phyloP scores from a whole-genome alignment of 2,888 invertebrate species.

The Yponomeuta evonymella region DNA sequence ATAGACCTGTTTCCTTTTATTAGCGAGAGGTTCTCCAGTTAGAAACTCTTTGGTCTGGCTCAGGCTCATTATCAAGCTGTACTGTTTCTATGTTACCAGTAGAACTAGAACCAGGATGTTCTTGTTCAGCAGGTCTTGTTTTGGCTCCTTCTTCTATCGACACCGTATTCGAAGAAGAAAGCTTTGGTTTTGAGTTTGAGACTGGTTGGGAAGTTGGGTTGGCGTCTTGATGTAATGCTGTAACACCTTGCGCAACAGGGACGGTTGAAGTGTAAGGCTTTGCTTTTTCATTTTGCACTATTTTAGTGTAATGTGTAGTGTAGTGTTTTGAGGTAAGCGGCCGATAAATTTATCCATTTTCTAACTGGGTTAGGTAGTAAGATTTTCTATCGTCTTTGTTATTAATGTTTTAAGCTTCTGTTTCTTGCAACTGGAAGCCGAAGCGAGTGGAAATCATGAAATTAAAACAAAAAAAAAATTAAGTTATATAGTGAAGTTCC shows the following conservation, averaged over 20 bases:
- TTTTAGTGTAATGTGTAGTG: background rate
- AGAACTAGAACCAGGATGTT: background rate
- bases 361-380: too few relatives aligned
- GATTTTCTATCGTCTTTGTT: too few relatives aligned
- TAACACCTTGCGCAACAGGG: background rate
- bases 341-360: too few relatives aligned
- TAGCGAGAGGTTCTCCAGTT: background rate
- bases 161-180: background rate
- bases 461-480: too few relatives aligned
- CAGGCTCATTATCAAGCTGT: slow-evolving; percentile 2
- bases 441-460: too few relatives aligned
- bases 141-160: background rate
- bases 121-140: background rate
- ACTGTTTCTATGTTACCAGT: background rate
- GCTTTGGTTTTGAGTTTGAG: background rate
- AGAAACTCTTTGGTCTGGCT: background rate
- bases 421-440: too few relatives aligned
- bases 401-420: too few relatives aligned
- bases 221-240: background rate
- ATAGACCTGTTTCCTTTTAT: slow-evolving; percentile 9
- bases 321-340: too few relatives aligned
- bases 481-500: too few relatives aligned
- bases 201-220: too few relatives aligned
- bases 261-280: background rate
- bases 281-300: background rate